phyloP scores from a whole-genome alignment of 2,888 invertebrate genomes.

The Rutpela maculata region DNA sequence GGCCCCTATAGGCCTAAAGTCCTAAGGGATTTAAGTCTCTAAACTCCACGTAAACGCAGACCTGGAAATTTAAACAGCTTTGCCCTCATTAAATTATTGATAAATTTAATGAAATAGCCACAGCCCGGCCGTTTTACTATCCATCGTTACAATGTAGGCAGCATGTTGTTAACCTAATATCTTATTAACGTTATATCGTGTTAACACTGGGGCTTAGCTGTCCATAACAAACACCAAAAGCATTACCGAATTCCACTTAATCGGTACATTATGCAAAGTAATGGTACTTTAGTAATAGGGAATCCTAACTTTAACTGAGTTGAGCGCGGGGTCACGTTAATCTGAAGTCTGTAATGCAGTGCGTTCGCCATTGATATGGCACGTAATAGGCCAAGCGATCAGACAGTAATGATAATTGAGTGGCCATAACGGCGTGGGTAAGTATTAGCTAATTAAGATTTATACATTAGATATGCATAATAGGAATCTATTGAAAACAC shows the following conservation, averaged over 20 bases:
- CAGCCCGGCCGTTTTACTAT: not conserved
- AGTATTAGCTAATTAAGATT: constrained; percentile 71
- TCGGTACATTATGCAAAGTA: constrained; percentile 54
- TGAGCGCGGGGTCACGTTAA: constrained; percentile 50
- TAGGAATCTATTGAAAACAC: constrained; percentile 57
- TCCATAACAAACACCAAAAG: constrained; percentile 47
- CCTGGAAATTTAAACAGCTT: not conserved
- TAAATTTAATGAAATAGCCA: constrained; percentile 29
- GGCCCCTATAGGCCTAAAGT: not conserved
- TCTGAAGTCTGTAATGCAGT: constrained; percentile 58
- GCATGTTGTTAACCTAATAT: constrained; percentile 43
- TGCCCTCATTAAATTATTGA: constrained; percentile 24
- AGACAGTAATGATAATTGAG: constrained; percentile 69
- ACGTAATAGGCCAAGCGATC: constrained; percentile 67
- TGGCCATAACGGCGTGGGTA: constrained; percentile 67
- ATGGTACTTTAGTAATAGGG: constrained; percentile 47
- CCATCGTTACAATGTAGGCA: not conserved
- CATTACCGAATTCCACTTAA: constrained; percentile 55
- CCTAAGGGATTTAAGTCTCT: not conserved
- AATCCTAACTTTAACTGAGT: constrained; percentile 44
- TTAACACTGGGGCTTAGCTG: constrained; percentile 46
- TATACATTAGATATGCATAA: constrained; percentile 68
- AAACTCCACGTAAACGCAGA: not conserved
- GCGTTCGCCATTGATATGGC: constrained; percentile 66
- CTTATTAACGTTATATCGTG: constrained; percentile 49